Evolutionary conservation across 2,888 invertebrate genomes (phyloP), one percentile per base, ranked within the genome.

Genomic region (Falcaria lacertinaria): DNA sequence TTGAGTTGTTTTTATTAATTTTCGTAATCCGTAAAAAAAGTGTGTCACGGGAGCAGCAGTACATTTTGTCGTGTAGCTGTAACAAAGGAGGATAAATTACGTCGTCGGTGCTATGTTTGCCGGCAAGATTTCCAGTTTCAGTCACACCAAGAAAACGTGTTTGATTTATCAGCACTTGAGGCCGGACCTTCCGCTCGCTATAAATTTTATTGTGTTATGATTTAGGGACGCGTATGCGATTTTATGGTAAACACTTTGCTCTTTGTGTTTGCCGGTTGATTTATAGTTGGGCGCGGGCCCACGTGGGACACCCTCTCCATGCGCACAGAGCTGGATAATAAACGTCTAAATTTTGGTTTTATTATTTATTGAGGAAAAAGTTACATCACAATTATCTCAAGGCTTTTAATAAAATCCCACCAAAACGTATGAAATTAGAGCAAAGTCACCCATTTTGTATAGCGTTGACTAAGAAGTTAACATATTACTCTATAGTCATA

Each of bases 171-270:
- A 83, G 83, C 81, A 83, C 86, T 87, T 79, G 80, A 85, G 84
- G 82, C 85, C 82, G 86, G 86, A 88, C 86, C 85, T 85, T 87
- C 83, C 85, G 83, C 63, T 73, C 57, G 84, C 87, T 80, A 87
- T 88, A 88, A 86, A 88, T 88, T 87, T 82, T 86, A 87, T 86
- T 88, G 85, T 82, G 83, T 80, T 87, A 86, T 87, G 87, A 87
- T 87, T 87, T 88, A 87, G 81, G 82, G 70, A 70, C 78, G 74
- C 75, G 79, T 80, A 75, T 81, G 79, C 81, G 80, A 84, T 86
- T 85, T 87, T 84, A 86, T 86, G 87, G 86, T 85, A 86, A 88
- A 86, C 83, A 86, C 82, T 85, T 82, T 74, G 80, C 75, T 80
- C 81, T 83, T 84, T 84, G 80, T 85, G 72, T 81, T 74, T 74